Base-by-base conservation (phyloP, 2,797 vertebrate species). In the Psittacula echo region DNA sequence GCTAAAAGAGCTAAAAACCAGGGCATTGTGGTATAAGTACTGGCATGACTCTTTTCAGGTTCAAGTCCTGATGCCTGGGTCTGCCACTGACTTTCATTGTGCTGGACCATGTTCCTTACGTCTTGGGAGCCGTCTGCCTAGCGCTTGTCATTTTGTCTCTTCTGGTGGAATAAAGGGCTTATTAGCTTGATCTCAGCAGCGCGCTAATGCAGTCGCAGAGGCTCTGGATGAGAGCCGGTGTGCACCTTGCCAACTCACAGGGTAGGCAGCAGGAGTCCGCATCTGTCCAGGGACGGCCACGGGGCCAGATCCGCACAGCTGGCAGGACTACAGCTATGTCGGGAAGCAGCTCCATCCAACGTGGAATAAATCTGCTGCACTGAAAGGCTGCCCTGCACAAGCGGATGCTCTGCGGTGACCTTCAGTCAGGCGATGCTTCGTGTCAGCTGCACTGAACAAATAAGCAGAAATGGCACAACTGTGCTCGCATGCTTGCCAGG, bases 121-220 rank as follows among this genome's bases (percentile, higher is more conserved):
- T 70, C 51, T 42, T 4, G 53, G 64, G 48, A 87, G 45, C 47
- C 9, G 15, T 37, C 58, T 72, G 48, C 72, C 62, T 23, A 27
- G 29, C 1, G 2, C 54, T 42, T 44, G 27, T 65, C 11, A 71
- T 66, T 82, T 73, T 90, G 32, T 54, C 73, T 86, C 77, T 78
- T 76, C 73, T 76, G 45, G 48, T 87, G 60, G 67, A 90, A 92
- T 53, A 85, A 91, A 89, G 56, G 51, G 74, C 67, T 87, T 66
- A 76, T 56, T 60, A 85, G 64, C 56, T 53, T 1, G 29, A 60
- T 81, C 64, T 85, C 86, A 93, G 91, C 74, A 84, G 76, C 37
- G 19, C 5, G 16, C 26, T 81, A 78, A 74, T 29, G 34, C 6
- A 42, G 77, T 24, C 27, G 15, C 29, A 14, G 4, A 20, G 64